Evolutionary conservation across 2,113 vertebrate species (phyloP).

Genomic region (Rhegmatorhina hoffmannsi): DNA sequence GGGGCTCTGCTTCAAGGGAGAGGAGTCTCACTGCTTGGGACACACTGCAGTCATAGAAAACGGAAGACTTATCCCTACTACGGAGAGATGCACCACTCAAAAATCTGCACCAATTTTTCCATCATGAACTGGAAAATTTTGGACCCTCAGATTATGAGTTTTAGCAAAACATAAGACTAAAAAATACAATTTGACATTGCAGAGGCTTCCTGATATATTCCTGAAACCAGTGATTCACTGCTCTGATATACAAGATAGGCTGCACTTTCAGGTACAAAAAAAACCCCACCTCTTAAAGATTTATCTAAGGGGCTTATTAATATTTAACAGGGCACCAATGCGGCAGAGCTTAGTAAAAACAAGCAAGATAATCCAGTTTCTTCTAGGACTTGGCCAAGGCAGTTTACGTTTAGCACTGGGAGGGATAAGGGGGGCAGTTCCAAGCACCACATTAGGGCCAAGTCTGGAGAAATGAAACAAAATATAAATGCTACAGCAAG

Average conservation of each 20-base stretch:
- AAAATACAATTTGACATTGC: neutral
- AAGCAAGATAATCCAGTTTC: slow-evolving; percentile 25
- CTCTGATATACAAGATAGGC: neutral
- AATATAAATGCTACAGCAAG: neutral
- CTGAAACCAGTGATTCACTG: neutral
- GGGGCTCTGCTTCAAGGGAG: neutral
- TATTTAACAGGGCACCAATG: slow-evolving; percentile 28
- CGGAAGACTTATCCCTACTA: neutral
- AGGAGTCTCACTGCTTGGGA: neutral
- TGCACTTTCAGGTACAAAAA: neutral
- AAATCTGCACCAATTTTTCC: neutral
- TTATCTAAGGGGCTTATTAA: slow-evolving; percentile 33
- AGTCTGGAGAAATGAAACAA: neutral
- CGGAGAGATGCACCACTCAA: neutral
- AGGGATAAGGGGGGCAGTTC: neutral
- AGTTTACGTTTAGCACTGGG: slow-evolving; percentile 3
- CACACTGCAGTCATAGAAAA: neutral
- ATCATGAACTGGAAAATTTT: neutral
- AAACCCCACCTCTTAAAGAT: neutral
- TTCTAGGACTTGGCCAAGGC: neutral
- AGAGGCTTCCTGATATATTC: neutral
- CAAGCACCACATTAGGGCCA: neutral
- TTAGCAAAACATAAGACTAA: neutral
- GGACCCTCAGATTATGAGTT: neutral
- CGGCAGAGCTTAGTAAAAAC: slow-evolving; percentile 4